Evolutionary conservation across 2,888 invertebrate species (phyloP).

Genomic region (Aromia moschata): DNA sequence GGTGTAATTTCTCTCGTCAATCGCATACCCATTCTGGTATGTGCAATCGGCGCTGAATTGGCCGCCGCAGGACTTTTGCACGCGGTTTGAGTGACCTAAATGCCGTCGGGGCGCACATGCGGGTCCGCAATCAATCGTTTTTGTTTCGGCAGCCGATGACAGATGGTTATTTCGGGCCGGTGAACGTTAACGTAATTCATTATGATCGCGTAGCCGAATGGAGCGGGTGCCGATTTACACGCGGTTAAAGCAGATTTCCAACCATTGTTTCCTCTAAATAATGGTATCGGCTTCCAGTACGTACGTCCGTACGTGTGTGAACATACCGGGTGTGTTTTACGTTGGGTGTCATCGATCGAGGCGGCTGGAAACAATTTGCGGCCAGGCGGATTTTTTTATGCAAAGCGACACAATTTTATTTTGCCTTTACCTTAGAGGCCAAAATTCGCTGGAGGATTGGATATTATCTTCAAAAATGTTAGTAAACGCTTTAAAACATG

Average conservation of each 20-base stretch:
- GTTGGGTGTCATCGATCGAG: no score
- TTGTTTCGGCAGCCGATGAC: slow-evolving; percentile 39
- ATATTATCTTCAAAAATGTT: no score
- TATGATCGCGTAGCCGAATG: slow-evolving; percentile 36
- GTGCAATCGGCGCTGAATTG: slow-evolving; percentile 32
- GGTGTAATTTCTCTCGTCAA: no score
- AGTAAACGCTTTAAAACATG: no score
- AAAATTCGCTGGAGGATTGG: no score
- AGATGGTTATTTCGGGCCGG: slow-evolving; percentile 36
- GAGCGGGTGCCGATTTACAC: slow-evolving; percentile 33
- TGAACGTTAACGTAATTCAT: slow-evolving; percentile 37
- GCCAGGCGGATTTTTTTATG: no score
- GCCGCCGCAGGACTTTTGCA: slow-evolving; percentile 21
- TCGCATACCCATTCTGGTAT: no score
- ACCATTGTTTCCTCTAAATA: slow-evolving; percentile 29
- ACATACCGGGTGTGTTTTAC: no score
- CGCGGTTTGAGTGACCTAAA: slow-evolving; percentile 24
- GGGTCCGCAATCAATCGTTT: slow-evolving; percentile 36
- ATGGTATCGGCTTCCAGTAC: slow-evolving; percentile 7
- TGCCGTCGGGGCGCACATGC: slow-evolving; percentile 6
- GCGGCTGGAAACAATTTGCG: no score
- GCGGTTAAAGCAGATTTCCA: slow-evolving; percentile 30
- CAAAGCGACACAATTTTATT: no score
- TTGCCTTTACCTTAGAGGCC: no score
- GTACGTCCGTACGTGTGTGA: neutral